These are phyloP conservation scores for Antrozous pallidus DNA, from an alignment of 2,797 vertebrate genomes.

Conservation along the genomic window DNA sequence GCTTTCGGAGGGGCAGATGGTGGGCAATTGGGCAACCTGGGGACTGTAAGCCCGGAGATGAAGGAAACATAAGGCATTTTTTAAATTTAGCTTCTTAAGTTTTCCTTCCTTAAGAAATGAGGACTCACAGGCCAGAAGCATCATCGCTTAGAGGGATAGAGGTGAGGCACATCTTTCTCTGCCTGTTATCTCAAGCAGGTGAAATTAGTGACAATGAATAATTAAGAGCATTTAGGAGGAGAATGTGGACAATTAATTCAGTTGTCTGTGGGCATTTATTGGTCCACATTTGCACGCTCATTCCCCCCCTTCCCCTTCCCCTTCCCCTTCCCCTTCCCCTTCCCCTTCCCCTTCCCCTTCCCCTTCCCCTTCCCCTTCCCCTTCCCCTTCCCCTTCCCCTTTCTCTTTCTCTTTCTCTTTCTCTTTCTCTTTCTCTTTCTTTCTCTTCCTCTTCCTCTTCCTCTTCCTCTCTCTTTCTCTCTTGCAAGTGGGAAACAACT, in stretches of 20 bases:
- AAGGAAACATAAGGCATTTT: background rate
- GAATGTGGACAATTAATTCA: background rate
- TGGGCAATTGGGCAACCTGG: background rate
- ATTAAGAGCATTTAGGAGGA: background rate
- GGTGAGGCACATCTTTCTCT: background rate
- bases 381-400: too few relatives aligned
- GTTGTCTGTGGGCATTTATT: background rate
- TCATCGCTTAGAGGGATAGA: background rate
- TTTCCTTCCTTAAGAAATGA: constrained; percentile 4
- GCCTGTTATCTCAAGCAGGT: background rate
- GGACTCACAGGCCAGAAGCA: background rate
- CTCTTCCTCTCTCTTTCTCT: fast-evolving
- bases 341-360: too few relatives aligned
- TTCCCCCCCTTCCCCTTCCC: too few relatives aligned
- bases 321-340: too few relatives aligned
- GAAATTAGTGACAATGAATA: constrained; percentile 32
- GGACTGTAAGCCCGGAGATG: background rate
- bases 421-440: too few relatives aligned
- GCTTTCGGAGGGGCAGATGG: background rate
- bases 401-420: too few relatives aligned
- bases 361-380: too few relatives aligned
- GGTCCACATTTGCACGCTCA: too few relatives aligned
- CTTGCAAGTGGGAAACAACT: background rate
- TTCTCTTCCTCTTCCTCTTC: too few relatives aligned
- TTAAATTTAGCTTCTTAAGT: background rate